A percentile compares a stretch with the other conserved stretches of the same genome.
phyloP scores from a whole-genome alignment of 1,140 invertebrate species.

The Reticulitermes speratus region DNA sequence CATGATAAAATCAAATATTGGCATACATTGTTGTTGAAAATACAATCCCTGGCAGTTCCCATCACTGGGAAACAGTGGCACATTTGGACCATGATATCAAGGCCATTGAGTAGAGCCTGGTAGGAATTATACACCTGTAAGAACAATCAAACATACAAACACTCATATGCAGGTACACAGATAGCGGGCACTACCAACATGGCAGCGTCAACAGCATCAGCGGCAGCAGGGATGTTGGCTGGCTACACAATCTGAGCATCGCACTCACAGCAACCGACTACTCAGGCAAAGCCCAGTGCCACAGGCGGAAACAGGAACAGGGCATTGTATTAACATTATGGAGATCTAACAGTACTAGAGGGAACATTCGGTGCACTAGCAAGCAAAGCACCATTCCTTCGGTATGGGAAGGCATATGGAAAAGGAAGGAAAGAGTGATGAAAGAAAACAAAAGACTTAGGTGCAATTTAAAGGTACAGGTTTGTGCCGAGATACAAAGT shows the following conservation, averaged over 20 bases:
- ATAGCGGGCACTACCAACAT: neutral
- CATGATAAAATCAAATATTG: slow-evolving; percentile 22
- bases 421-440: neutral
- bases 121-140: slow-evolving; percentile 68
- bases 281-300: slow-evolving; percentile 15
- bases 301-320: neutral
- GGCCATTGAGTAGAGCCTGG: slow-evolving; percentile 65
- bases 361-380: slow-evolving; percentile 30
- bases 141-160: slow-evolving; percentile 25
- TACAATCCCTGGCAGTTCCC: slow-evolving; percentile 38
- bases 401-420: neutral
- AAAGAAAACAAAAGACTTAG: neutral
- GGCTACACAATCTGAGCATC: neutral
- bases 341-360: neutral
- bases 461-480: slow-evolving; percentile 22
- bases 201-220: neutral
- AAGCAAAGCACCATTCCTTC: slow-evolving; percentile 30
- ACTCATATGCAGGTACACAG: slow-evolving; percentile 1
- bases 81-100: slow-evolving; percentile 67
- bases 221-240: slow-evolving; percentile 4
- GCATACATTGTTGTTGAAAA: slow-evolving; percentile 35
- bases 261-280: neutral
- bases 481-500: slow-evolving; percentile 12
- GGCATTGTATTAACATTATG: neutral
- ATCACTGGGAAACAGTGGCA: slow-evolving; percentile 58